Percentiles rank a stretch among this genome's conserved stretches.
Conservation (phyloP, 2,888 invertebrate species). For the Tetragnatha montana region DNA sequence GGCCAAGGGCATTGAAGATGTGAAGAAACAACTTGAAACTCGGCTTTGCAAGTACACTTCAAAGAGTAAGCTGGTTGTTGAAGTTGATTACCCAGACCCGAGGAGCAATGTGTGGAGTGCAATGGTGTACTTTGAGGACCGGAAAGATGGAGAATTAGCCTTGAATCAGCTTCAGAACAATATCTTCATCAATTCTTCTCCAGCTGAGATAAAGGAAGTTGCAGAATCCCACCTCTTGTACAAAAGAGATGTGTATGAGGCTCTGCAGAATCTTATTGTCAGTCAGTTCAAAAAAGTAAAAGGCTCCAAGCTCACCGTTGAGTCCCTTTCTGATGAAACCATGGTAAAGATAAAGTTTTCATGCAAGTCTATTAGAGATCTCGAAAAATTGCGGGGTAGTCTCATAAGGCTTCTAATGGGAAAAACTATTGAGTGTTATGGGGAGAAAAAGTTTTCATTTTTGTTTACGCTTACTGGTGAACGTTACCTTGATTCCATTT, state of each 20-base stretch:
- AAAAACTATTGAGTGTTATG: conserved; percentile 15
- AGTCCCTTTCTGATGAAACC: neutral
- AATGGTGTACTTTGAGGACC: conserved; percentile 37
- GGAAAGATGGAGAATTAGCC: conserved; percentile 40
- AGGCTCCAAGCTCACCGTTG: neutral
- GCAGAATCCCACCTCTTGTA: conserved; percentile 45
- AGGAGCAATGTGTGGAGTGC: conserved; percentile 30
- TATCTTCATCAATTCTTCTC: conserved; percentile 11
- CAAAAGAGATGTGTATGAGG: conserved; percentile 6
- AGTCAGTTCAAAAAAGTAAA: neutral
- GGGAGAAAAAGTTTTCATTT: conserved; percentile 22
- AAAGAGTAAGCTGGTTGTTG: conserved; percentile 33
- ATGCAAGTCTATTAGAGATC: conserved; percentile 21
- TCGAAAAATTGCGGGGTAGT: neutral
- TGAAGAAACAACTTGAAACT: conserved; percentile 22
- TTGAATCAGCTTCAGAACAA: conserved; percentile 29
- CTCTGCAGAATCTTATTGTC: conserved; percentile 10
- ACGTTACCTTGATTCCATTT: conserved; percentile 12
- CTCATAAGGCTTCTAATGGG: conserved; percentile 29
- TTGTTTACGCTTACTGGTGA: conserved; percentile 26
- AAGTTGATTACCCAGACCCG: conserved; percentile 20
- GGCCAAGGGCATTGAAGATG: conserved; percentile 1
- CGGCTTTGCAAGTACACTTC: conserved; percentile 7
- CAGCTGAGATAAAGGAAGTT: conserved; percentile 2
- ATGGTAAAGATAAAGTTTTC: conserved; percentile 18